Conservation (phyloP, 2,888 invertebrate genomes). For the Neoaliturus tenellus region DNA sequence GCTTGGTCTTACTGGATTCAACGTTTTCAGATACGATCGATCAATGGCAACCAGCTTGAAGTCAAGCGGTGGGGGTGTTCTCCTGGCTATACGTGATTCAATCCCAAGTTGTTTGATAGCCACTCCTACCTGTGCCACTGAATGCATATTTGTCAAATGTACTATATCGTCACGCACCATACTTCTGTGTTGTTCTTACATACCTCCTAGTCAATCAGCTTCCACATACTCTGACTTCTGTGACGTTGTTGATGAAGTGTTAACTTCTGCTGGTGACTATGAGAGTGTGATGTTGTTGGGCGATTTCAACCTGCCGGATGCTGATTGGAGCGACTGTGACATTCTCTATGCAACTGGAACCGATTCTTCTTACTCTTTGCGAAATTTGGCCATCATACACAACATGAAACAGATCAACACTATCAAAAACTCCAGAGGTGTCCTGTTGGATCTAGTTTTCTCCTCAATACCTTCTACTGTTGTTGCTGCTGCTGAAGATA, state of each 20-base stretch:
- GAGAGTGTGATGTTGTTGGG: background rate
- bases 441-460: conserved; percentile 28
- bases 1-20: no score
- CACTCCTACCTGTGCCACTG: background rate
- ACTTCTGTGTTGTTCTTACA: background rate
- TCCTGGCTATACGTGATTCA: background rate
- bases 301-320: conserved; percentile 5
- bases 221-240: background rate
- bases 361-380: background rate
- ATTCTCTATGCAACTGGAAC: background rate
- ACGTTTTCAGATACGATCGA: no score
- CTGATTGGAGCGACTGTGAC: background rate
- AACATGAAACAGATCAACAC: background rate
- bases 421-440: background rate
- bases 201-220: conserved; percentile 8
- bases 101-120: background rate
- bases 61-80: conserved; percentile 29
- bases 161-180: background rate
- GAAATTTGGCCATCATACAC: background rate
- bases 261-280: background rate
- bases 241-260: background rate
- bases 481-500: background rate
- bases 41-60: background rate
- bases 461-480: background rate
- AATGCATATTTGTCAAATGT: conserved; percentile 8